Evolutionary conservation across 2,113 vertebrate genomes (phyloP), one percentile per base, ranked within the genome.

Genomic region (Empidonax traillii): DNA sequence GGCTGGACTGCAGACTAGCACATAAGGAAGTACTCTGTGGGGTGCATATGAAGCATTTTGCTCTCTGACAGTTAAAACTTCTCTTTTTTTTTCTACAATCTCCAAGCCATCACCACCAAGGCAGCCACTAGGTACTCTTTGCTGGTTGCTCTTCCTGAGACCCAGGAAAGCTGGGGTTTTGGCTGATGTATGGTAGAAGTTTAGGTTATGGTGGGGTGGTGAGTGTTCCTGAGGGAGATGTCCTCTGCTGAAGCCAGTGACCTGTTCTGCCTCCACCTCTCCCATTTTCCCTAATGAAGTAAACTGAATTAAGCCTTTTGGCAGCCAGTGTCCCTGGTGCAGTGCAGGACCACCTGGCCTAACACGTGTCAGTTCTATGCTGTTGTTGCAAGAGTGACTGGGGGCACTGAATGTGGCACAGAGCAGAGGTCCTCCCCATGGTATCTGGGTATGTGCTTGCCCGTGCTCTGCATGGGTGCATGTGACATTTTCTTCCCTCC

Each of bases 361-460:
- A 62, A 59, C 31, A 31, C 0, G 0, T 59, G 74, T 18, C 41
- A 71, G 31, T 39, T 22, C 86, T 1, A 0, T 67, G 59, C 25
- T 51, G 25, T 5, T 61, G n/a, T 41, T 78, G 67, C 4, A 5
- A 63, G 72, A 43, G 24, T 0, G 1, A 73, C 47, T 10, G 37
- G 67, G n/a, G 31, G 25, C 62, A 58, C 2, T 46, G 69, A 53
- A 51, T 30, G 37, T 52, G 85, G 52, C 43, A 49, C n/a, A 67
- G 47, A 46, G 55, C 56, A 78, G 86, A 90, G 30, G 8, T 78
- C 78, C 0, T 0, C 27, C 46, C 46, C 20, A 3, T 9, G n/a
- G 37, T 14, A 41, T 15, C 65, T 3, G 2, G 15, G 21, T 15
- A 47, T 12, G 15, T 51, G 59, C 55, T 51, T 47, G 27, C 27